Evolutionary conservation across 2,888 invertebrate species (phyloP), one percentile per base, ranked within the genome.

Genomic region (Cheilosia variabilis): DNA sequence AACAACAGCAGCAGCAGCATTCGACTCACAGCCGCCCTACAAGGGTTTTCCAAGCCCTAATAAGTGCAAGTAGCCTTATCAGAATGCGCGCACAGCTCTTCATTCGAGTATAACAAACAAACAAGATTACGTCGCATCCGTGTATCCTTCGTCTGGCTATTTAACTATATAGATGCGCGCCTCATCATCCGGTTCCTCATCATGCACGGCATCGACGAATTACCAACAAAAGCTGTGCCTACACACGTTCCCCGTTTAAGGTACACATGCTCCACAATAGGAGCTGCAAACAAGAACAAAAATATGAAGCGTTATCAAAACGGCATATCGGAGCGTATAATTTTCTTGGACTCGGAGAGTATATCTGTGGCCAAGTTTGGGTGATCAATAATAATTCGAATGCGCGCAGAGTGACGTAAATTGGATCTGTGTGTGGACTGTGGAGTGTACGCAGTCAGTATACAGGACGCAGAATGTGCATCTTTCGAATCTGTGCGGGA

Each of bases 271-370:
- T 58, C 24, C 69, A 72, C 68, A 75, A 71, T 76, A 71, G 84
- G 69, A 60, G 24, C 41, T 58, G 41, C 22, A 37, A n/a, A 3
- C 19, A 17, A 41, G n/a, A 22, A 53, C 2, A 41, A 47, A 62
- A 68, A 73, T 47, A 75, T 47, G 31, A 37, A 13, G 71, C 63
- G 66, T 84, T 87, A 87, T 87, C 86, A 81, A 81, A 77, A 77
- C 47, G 62, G 81, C 77, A 87, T 81, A 87, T 87, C 86, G 60
- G 81, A 81, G 86, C 81, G 81, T 87, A 77, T 77, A 81, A 87
- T 81, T 80, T 72, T 72, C 37, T 34, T 24, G 15, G 34, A 53
- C 58, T 63, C 37, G 27, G 52, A 58, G 66, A 60, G 58, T 43
- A 22, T 37, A 37, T 13, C 37, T 65, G 31, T 19, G 9, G 47